These are phyloP conservation scores for Cylindroiulus punctatus DNA, from an alignment of 2,888 invertebrate genomes.

Conservation along the genomic window DNA sequence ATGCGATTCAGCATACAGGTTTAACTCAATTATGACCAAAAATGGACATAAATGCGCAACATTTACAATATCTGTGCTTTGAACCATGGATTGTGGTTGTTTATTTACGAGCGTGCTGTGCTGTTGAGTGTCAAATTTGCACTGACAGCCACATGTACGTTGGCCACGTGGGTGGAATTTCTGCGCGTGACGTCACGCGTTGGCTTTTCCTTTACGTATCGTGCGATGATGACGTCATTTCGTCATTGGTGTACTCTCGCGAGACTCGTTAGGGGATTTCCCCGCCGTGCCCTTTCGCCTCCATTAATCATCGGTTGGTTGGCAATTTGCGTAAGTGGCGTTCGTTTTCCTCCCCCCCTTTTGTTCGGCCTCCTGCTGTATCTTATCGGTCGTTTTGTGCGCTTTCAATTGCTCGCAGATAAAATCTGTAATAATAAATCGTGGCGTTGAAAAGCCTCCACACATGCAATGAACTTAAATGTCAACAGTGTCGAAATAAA, in stretches of 20 bases:
- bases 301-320: constrained; percentile 16
- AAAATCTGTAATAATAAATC: constrained; percentile 37
- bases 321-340: constrained; percentile 37
- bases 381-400: constrained; percentile 11
- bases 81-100: too few relatives aligned
- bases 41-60: too few relatives aligned
- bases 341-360: neutral
- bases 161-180: too few relatives aligned
- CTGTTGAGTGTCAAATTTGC: too few relatives aligned
- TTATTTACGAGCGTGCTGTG: too few relatives aligned
- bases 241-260: too few relatives aligned
- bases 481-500: constrained; percentile 34
- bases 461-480: constrained; percentile 28
- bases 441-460: constrained; percentile 23
- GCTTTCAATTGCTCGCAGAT: constrained; percentile 22
- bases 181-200: too few relatives aligned
- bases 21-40: too few relatives aligned
- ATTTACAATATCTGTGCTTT: too few relatives aligned
- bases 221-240: neutral
- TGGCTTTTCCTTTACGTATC: too few relatives aligned
- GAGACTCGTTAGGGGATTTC: constrained; percentile 33
- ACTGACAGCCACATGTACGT: too few relatives aligned
- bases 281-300: neutral
- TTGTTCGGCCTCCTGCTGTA: constrained; percentile 36
- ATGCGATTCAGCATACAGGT: too few relatives aligned